Evolutionary conservation across 2,888 invertebrate species (phyloP), one percentile per base, ranked within the genome.

Genomic region (Caenorhabditis becei): DNA sequence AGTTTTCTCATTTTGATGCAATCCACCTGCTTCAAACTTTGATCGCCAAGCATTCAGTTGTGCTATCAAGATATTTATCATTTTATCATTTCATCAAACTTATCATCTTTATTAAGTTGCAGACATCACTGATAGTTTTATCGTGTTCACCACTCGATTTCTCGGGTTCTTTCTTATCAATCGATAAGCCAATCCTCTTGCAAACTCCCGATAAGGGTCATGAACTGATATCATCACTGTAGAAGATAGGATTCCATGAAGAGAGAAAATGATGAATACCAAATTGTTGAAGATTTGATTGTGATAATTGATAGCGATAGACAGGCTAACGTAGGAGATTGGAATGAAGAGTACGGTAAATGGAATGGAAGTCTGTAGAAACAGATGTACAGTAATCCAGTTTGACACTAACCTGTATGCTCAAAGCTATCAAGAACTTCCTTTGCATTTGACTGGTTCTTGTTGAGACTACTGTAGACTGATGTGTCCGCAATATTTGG

Each of bases 171-270:
- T 10, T 2, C 41, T 11, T 16, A 41, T 41, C 14, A 41, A 16
- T 16, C 14, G 10, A 41, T 5, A 16, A 41, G 3, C 10, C 41
- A 16, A 14, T 3, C 2, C 8, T 3, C 2, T 3, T 1, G 70
- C 61, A 7, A 59, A 59, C 18, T 28, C 7, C 2, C 70, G 51
- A 53, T 70, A 70, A 2, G 70, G 70, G 16, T 61, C 26, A 28
- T 70, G 70, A 14, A 70, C 70, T 11, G 61, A 41, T 20, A 70
- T 20, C 37, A 70, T 51, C 18, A 61, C 20, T 0, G 61, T 26
- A 20, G 70, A 61, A 4, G 70, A 61, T 16, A 59, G 41, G 51
- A 70, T 44, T 47, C 70, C 70, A 26, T 70, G 70, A 1, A 51
- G 1, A 0, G 70, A 61, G 7, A 70, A 16, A 1, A 54, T 1